Percentiles rank a stretch among this genome's conserved stretches.
These are phyloP conservation scores for Semotilus atromaculatus DNA, from an alignment of 2,797 vertebrate species.

Conservation along the genomic window DNA sequence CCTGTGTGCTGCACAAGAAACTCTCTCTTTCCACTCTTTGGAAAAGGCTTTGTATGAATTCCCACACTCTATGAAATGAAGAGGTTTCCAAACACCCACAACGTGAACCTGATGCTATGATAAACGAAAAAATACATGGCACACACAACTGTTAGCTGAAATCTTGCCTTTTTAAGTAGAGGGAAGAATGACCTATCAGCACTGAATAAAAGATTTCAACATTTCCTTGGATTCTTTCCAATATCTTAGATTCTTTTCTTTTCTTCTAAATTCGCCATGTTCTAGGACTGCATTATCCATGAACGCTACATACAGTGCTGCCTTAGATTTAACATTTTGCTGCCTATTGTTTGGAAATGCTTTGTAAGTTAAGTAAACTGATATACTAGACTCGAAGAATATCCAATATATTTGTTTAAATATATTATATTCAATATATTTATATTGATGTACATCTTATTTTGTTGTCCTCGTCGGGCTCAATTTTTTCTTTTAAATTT, in stretches of 20 bases:
- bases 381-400: neutral
- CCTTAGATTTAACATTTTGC: neutral
- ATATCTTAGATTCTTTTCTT: neutral
- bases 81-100: conserved; percentile 16
- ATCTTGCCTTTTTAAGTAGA: neutral
- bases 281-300: neutral
- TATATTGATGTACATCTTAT: no score
- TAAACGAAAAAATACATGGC: neutral
- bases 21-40: conserved; percentile 1
- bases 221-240: neutral
- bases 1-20: neutral
- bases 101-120: conserved; percentile 14
- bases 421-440: no score
- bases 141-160: conserved; percentile 4
- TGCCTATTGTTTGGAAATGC: neutral
- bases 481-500: neutral
- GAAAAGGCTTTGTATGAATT: conserved; percentile 6
- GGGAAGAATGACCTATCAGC: neutral
- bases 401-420: neutral
- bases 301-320: neutral
- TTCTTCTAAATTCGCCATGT: neutral
- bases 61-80: neutral
- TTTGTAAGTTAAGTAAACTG: neutral
- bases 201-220: neutral
- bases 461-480: neutral